Evolutionary conservation across 2,888 invertebrate species (phyloP), one percentile per base, ranked within the genome.

Genomic region (Orthonevra nobilis): DNA sequence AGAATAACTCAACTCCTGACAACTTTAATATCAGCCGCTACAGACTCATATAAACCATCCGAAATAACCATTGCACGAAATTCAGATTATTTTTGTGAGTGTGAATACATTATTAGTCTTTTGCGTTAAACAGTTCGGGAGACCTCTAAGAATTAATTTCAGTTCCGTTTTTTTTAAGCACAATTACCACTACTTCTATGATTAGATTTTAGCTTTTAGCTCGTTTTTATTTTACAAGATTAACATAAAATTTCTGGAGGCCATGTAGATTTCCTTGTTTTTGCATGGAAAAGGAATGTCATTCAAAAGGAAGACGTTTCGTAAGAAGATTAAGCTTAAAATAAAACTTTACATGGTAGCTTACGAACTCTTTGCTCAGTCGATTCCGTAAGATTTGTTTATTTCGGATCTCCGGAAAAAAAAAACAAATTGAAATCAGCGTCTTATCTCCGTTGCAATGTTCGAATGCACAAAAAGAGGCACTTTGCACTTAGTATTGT

Each of bases 341-440:
- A 52, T 36, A 54, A 70, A 70, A 70, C 61, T 70, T 70, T 54
- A 70, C 69, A 61, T 50, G 40, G 56, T n/a, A 56, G 50, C 75
- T 77, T 77, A 70, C 63, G 70, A 36, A 56, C 54, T 64, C 30
- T 14, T 28, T 38, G 32, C 48, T 52, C 44, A n/a, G n/a, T 44
- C 14, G 12, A 15, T n/a, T n/a, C n/a, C 7, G 34, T 5, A 23
- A 14, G 14, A 12, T 2, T 46, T 26, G 15, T 36, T 20, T 23
- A 3, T 23, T 23, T 3, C 5, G 23, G 3, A 23, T 23, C 5
- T 23, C 23, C 5, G 5, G 19, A 34, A 17, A n/a, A 6, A 9
- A 34, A 60, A 68, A 17, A 26, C 19, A 14, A 66, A 28, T 42
- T 58, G 6, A 40, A 72, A 46, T 66, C 66, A 46, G 54, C 14